Evolutionary conservation across 37 sponge, comb jelly and placozoan species (phyloP).

Genomic region (Beroe forskalii): DNA sequence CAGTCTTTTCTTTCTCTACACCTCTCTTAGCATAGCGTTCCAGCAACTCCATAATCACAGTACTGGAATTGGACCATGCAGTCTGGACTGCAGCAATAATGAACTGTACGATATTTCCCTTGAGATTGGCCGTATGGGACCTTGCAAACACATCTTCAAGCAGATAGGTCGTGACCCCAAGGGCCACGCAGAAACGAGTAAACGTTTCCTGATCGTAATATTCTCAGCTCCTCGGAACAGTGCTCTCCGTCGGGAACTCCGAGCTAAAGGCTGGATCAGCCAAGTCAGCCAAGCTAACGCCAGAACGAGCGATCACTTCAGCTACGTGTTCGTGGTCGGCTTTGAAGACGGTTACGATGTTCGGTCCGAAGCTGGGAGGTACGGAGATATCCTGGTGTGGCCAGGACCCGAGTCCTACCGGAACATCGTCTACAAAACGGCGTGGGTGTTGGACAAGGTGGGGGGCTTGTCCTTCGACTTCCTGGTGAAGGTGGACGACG

Average conservation of each 20-base stretch:
- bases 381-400: slow-evolving; percentile 17
- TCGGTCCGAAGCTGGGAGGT: background rate
- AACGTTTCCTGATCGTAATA: background rate
- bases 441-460: background rate
- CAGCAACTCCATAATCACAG: no score
- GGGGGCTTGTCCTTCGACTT: background rate
- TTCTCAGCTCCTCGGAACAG: slow-evolving; percentile 18
- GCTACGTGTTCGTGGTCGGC: background rate
- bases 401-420: slow-evolving; percentile 52
- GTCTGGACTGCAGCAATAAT: no score
- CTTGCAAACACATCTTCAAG: no score
- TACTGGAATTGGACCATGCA: no score
- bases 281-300: background rate
- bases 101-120: no score
- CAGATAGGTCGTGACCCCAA: no score
- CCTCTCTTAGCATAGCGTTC: no score
- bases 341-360: background rate
- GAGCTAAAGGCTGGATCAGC: slow-evolving; percentile 9
- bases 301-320: background rate
- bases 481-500: slow-evolving; percentile 47
- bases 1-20: no score
- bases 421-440: slow-evolving; percentile 33
- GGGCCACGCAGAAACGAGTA: background rate
- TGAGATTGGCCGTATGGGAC: no score
- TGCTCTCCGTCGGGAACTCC: background rate